Conservation (phyloP, 1,140 invertebrate genomes). For the Pseudomyrmex dendroicus region DNA sequence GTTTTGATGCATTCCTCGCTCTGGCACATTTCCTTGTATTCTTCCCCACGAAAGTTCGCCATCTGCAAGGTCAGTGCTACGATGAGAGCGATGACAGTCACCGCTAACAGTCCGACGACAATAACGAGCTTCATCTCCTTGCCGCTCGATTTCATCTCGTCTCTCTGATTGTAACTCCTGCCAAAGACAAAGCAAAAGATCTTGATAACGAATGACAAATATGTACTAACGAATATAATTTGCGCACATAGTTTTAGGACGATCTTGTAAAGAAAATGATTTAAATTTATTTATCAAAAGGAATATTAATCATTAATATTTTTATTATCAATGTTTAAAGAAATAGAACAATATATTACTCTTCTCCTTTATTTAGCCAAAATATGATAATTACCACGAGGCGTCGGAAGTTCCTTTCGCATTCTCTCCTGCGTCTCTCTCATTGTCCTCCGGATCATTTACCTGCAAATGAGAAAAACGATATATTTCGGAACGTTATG, state of each 20-base stretch:
- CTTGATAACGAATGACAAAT: neutral
- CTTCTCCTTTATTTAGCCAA: too few species aligned
- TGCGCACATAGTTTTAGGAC: neutral
- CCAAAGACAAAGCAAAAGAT: neutral
- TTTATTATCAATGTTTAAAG: too few species aligned
- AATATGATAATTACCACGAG: constrained; percentile 73
- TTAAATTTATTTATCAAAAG: too few species aligned
- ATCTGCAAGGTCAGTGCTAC: constrained; percentile 81
- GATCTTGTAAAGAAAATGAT: too few species aligned
- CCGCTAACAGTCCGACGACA: constrained; percentile 79
- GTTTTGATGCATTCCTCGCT: constrained; percentile 83
- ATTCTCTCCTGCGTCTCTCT: constrained; percentile 68
- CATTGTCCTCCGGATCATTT: constrained; percentile 82
- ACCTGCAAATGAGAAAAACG: constrained; percentile 72
- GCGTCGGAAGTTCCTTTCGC: constrained; percentile 63
- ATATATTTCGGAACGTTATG: neutral
- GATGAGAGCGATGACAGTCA: constrained; percentile 81
- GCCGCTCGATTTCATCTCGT: constrained; percentile 76
- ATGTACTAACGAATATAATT: too few species aligned
- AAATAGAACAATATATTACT: too few species aligned
- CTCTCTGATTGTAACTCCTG: constrained; percentile 75
- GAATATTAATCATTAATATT: too few species aligned
- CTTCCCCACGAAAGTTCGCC: constrained; percentile 77
- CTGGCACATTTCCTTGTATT: constrained; percentile 83
- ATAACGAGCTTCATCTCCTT: constrained; percentile 80